These are phyloP conservation scores for Galagoides demidoff DNA, from an alignment of 2,797 vertebrate species.

Conservation along the genomic window DNA sequence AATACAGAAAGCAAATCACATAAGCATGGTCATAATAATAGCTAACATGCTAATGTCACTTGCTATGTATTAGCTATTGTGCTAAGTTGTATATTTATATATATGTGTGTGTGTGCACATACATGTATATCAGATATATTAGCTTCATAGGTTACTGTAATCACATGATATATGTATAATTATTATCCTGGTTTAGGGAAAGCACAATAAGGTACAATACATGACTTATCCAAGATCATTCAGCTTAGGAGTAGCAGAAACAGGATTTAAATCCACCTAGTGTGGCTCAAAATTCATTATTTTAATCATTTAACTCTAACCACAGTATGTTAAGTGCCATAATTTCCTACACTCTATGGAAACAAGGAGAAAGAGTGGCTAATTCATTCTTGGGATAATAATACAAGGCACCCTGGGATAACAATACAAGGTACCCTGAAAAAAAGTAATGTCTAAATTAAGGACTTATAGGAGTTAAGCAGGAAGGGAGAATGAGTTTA, in stretches of 20 bases:
- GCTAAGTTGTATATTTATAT: rapidly evolving
- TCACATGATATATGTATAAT: not conserved
- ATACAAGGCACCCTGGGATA: not conserved
- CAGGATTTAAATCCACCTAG: too few relatives aligned
- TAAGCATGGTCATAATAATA: not conserved
- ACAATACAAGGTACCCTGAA: too few relatives aligned
- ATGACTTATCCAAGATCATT: not conserved
- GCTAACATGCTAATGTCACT: not conserved
- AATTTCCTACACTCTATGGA: not conserved
- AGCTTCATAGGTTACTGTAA: not conserved
- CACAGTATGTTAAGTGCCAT: not conserved
- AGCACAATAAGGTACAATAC: not conserved
- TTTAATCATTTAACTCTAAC: not conserved
- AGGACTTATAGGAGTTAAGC: not conserved
- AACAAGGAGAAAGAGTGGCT: not conserved
- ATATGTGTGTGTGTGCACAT: too few relatives aligned
- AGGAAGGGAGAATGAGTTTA: not conserved
- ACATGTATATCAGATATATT: not conserved
- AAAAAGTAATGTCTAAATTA: not conserved
- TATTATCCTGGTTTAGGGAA: not conserved
- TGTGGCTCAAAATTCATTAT: too few relatives aligned
- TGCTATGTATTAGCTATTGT: rapidly evolving
- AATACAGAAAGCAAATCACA: not conserved
- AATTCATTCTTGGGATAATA: not conserved
- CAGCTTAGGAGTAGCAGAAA: not conserved